phyloP scores from a whole-genome alignment of 2,113 vertebrate genomes.

The Oostethus manadensis region DNA sequence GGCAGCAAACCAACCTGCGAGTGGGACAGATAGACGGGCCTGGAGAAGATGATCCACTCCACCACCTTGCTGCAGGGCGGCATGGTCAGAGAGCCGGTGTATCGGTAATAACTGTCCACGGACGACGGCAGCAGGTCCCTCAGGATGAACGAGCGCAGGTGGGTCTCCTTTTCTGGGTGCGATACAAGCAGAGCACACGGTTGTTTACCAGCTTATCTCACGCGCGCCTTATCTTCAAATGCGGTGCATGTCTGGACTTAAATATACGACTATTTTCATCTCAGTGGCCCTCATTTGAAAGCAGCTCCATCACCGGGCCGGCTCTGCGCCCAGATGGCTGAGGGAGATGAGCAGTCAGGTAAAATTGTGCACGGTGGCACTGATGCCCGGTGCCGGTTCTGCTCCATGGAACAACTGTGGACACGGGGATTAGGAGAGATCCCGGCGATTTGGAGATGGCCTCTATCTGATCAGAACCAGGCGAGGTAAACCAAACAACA shows the following conservation, averaged over 20 bases:
- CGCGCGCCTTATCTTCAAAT: constrained; percentile 1
- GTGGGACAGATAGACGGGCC: constrained; percentile 88
- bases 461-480: constrained; percentile 42
- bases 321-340: constrained; percentile 37
- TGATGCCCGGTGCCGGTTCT: constrained; percentile 48
- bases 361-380: constrained; percentile 56
- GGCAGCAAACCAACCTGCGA: constrained; percentile 77
- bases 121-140: constrained; percentile 88
- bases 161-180: constrained; percentile 91
- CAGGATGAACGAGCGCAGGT: constrained; percentile 89
- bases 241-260: background rate
- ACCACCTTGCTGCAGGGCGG: constrained; percentile 95
- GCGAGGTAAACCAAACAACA: constrained; percentile 26
- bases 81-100: constrained; percentile 91
- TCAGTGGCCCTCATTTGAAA: constrained; percentile 47
- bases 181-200: constrained; percentile 14
- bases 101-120: constrained; percentile 90
- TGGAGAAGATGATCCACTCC: constrained; percentile 95
- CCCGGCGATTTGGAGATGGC: constrained; percentile 46
- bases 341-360: constrained; percentile 47
- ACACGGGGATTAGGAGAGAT: constrained; percentile 47
- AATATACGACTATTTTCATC: constrained; percentile 27
- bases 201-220: constrained; percentile 2
- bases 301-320: constrained; percentile 7
- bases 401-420: constrained; percentile 47